Evolutionary conservation across 2,888 invertebrate genomes (phyloP).

Genomic region (Drosophila affinis): DNA sequence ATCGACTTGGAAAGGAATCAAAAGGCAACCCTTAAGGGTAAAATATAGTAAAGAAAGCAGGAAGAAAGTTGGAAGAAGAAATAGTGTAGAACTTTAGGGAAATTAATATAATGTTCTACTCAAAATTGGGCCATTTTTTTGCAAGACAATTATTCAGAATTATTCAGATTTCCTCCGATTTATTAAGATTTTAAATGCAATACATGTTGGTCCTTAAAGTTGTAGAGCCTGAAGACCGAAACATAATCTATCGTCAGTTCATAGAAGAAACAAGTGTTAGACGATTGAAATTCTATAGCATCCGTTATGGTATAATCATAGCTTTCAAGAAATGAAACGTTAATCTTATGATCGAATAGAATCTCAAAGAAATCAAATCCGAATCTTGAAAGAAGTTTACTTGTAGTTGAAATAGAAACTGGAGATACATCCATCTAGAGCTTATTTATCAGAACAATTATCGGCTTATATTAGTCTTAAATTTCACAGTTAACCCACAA

Average conservation of each 20-base stretch:
- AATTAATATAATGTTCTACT: not conserved
- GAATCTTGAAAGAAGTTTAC: not conserved
- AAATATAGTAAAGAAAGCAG: not conserved
- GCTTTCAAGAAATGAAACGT: too few relatives aligned
- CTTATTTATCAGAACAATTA: slow-evolving; percentile 25
- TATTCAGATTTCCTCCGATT: not conserved
- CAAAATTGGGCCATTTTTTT: too few relatives aligned
- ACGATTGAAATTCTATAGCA: not conserved
- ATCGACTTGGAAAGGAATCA: not conserved
- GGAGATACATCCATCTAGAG: slow-evolving; percentile 6
- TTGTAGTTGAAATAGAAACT: not conserved
- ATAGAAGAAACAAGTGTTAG: not conserved
- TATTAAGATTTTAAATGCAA: not conserved
- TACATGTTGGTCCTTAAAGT: not conserved
- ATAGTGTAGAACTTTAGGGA: not conserved
- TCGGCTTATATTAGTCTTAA: slow-evolving; percentile 37
- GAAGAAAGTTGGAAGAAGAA: too few relatives aligned
- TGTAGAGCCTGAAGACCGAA: not conserved
- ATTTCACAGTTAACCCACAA: slow-evolving; percentile 29
- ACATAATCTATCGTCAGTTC: not conserved
- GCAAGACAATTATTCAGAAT: not conserved
- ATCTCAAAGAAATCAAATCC: not conserved
- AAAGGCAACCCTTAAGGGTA: not conserved
- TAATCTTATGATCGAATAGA: not conserved
- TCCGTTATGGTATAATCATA: too few relatives aligned